These are phyloP conservation scores for Pachyseris speciosa DNA, from an alignment of 64 coral and sea anemone genomes.

Conservation along the genomic window DNA sequence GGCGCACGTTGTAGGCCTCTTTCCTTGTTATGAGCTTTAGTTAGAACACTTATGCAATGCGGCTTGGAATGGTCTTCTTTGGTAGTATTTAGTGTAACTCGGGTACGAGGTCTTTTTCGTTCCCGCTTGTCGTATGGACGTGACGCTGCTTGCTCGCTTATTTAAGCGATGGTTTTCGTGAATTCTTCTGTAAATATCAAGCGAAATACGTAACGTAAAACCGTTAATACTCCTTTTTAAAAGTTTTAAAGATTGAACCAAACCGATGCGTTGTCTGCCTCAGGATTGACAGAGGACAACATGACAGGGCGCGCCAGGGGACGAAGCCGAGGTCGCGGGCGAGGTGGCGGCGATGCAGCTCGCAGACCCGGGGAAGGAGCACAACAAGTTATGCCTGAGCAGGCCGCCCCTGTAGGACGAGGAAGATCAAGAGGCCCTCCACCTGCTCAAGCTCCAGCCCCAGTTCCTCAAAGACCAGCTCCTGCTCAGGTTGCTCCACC, in stretches of 20 bases:
- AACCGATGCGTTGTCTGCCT: background rate
- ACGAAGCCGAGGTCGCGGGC: slow-evolving; percentile 81
- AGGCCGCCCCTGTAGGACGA: slow-evolving; percentile 56
- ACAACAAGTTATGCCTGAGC: background rate
- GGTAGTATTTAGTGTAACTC: too few species aligned
- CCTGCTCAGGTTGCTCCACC: slow-evolving; percentile 38
- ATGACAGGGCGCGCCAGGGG: slow-evolving; percentile 93
- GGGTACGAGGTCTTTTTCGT: too few species aligned
- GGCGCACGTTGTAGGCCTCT: too few species aligned
- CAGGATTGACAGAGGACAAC: background rate
- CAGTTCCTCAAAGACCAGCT: background rate
- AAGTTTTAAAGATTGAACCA: background rate
- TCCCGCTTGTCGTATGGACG: too few species aligned
- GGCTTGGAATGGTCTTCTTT: too few species aligned
- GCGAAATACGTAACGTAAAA: too few species aligned
- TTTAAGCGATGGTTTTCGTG: too few species aligned
- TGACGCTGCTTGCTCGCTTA: too few species aligned
- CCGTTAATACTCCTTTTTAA: too few species aligned
- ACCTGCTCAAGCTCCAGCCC: slow-evolving; percentile 23
- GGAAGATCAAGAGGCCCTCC: slow-evolving; percentile 89
- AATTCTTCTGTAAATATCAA: too few species aligned
- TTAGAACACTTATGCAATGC: too few species aligned
- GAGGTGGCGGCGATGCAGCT: slow-evolving; percentile 47
- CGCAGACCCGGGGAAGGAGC: slow-evolving; percentile 75
- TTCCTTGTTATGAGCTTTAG: too few species aligned